phyloP scores from a whole-genome alignment of 2,797 vertebrate genomes.

The Acanthurus leucopareius region DNA sequence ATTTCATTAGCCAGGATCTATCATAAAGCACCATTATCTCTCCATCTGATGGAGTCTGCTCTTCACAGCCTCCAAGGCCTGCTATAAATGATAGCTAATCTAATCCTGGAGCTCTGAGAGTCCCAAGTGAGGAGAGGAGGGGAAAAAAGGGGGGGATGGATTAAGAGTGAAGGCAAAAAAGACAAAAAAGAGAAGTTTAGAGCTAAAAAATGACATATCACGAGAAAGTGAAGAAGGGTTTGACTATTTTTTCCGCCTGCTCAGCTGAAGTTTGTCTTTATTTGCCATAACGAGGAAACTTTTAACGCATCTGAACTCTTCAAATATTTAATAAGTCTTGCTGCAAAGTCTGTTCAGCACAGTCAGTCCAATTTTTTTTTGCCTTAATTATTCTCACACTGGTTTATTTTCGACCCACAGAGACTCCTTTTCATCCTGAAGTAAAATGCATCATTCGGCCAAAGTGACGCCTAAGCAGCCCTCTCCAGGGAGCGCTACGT shows the following conservation, averaged over 20 bases:
- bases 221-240: conserved; percentile 3
- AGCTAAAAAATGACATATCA: conserved; percentile 4
- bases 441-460: conserved; percentile 12
- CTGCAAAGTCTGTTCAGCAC: conserved; percentile 5
- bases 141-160: background rate
- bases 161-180: conserved; percentile 2
- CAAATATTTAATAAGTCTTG: conserved; percentile 18
- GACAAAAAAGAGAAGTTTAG: conserved; percentile 7
- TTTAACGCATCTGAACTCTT: background rate
- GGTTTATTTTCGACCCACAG: background rate
- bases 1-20: conserved; percentile 83
- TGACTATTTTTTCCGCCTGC: background rate
- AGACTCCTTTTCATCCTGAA: conserved; percentile 30
- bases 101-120: conserved; percentile 72
- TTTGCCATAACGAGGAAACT: background rate
- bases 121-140: conserved; percentile 47
- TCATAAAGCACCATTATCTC: conserved; percentile 83
- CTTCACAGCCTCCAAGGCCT: conserved; percentile 78
- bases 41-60: conserved; percentile 78
- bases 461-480: conserved; percentile 20
- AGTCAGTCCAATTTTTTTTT: background rate
- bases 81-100: conserved; percentile 82
- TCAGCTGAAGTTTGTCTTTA: background rate
- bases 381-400: background rate
- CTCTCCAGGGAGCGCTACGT: conserved; percentile 39